Evolutionary conservation across 2,888 invertebrate genomes (phyloP), one percentile per base, ranked within the genome.

Genomic region (Brachyptera risi): DNA sequence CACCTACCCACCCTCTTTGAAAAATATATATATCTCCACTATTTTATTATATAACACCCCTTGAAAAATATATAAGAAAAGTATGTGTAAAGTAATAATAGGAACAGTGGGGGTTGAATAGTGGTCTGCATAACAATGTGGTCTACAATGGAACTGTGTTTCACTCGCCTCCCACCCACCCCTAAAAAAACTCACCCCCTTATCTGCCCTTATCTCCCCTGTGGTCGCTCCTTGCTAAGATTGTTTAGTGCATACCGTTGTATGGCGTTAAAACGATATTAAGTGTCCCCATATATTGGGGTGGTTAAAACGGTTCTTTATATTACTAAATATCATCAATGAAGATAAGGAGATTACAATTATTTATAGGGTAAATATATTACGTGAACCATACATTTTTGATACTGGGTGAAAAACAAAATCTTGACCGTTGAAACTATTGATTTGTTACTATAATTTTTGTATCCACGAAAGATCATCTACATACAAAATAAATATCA

Each of bases 11-110:
- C 21, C 31, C 31, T 35, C 9, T 35, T 11, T 35, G 35, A 19
- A 21, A 47, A 54, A 54, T 35, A 54, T 54, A 54, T 54, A 35
- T 54, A 17, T 38, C 38, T 26, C 21, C 56, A 7, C n/a, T 27
- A 57, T 61, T 50, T 61, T 61, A 57, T 61, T 61, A 56, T n/a
- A n/a, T 61, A 57, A 50, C 40, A 47, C 26, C 50, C 42, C 58
- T 56, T 58, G 51, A 58, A 61, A 61, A 59, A 60, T 38, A 38
- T 58, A 40, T 57, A 61, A 58, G 61, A 40, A 61, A 58, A 61
- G 58, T 61, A 38, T 61, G 57, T 51, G 61, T 54, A 54, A 54
- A 54, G 54, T 35, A 54, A 54, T 54, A 54, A 54, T 54, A 50
- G 57, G 58, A 40, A 35, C 27, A 27, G 42, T 27, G 49, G 58